Evolutionary conservation across 2,888 invertebrate genomes (phyloP).

Genomic region (Nysson spinosus): DNA sequence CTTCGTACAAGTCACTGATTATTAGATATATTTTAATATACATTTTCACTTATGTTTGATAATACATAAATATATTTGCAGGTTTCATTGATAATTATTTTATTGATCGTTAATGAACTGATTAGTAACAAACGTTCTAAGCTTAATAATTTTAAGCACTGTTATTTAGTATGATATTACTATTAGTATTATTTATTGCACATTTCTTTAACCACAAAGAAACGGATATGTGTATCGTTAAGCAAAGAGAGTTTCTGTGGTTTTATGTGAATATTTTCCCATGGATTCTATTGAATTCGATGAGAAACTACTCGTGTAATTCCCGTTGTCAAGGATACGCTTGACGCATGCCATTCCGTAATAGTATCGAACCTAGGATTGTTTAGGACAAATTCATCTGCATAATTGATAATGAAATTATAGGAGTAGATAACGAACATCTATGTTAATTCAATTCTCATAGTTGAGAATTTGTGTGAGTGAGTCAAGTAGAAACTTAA

Average conservation of each 20-base stretch:
- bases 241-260: too few species aligned
- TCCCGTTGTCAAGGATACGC: conserved; percentile 46
- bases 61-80: too few species aligned
- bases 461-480: not conserved
- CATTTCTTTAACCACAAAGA: not conserved
- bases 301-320: not conserved
- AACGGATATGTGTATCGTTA: too few species aligned
- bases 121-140: too few species aligned
- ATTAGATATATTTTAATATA: too few species aligned
- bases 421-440: not conserved
- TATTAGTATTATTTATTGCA: too few species aligned
- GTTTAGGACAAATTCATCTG: not conserved
- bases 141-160: too few species aligned
- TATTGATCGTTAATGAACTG: too few species aligned
- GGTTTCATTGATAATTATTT: too few species aligned
- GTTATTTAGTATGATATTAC: too few species aligned
- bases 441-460: not conserved
- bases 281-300: not conserved
- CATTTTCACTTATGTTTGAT: too few species aligned
- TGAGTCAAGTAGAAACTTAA: not conserved
- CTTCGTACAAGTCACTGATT: too few species aligned
- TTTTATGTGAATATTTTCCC: not conserved
- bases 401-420: not conserved
- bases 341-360: conserved; percentile 24
- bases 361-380: not conserved